Percentiles rank a stretch among this genome's conserved stretches.
Conservation (phyloP, 2,888 invertebrate species). For the Caenorhabditis uteleia region DNA sequence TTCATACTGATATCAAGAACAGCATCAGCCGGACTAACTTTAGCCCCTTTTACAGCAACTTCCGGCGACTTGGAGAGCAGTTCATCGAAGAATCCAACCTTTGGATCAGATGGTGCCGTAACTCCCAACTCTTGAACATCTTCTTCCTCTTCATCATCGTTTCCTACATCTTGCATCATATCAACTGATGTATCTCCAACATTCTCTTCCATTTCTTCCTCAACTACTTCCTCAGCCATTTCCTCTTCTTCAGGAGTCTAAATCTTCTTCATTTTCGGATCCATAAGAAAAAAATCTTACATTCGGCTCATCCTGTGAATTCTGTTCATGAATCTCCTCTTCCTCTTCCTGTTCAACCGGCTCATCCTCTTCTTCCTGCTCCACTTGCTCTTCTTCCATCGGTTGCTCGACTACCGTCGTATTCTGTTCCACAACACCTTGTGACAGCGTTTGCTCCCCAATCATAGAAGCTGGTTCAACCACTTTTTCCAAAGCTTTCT, state of each 20-base stretch:
- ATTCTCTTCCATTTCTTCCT: neutral
- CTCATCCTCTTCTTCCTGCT: slow-evolving; percentile 6
- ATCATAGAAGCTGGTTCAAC: too few relatives aligned
- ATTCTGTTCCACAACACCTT: slow-evolving; percentile 7
- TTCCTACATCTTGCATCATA: too few relatives aligned
- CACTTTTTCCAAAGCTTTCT: too few relatives aligned
- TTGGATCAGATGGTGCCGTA: too few relatives aligned
- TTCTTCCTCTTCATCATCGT: slow-evolving; percentile 9
- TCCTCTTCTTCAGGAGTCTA: neutral
- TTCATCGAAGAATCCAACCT: too few relatives aligned
- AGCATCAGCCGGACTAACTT: too few relatives aligned
- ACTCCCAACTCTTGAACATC: slow-evolving; percentile 5
- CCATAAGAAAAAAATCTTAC: neutral
- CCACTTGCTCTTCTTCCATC: neutral
- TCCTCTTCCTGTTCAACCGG: slow-evolving; percentile 6
- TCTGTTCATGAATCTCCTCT: slow-evolving; percentile 1
- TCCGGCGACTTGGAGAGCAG: too few relatives aligned
- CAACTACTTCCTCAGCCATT: neutral
- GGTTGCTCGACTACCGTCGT: slow-evolving; percentile 5
- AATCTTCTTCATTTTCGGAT: neutral
- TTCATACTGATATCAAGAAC: too few relatives aligned
- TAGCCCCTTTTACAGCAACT: too few relatives aligned
- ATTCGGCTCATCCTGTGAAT: slow-evolving; percentile 6
- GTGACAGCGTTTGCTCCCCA: too few relatives aligned
- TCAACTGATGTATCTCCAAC: too few relatives aligned